Evolutionary conservation across 1,140 invertebrate species (phyloP), one percentile per base, ranked within the genome.

Genomic region (Chymomyza costata): DNA sequence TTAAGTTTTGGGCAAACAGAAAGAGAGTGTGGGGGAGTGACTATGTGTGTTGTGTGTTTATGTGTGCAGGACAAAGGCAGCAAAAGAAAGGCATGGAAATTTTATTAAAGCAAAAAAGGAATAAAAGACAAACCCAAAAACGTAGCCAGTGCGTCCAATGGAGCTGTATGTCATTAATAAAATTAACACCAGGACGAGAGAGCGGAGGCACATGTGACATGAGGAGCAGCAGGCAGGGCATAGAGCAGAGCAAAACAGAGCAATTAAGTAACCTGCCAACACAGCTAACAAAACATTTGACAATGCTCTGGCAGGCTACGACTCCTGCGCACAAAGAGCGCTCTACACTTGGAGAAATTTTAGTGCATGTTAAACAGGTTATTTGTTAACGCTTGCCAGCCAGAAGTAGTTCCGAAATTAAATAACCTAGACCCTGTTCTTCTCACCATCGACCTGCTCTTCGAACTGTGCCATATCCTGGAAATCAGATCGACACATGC

Each of bases 201-300:
- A 35, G 52, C 46, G 17, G 38, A 13, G 19, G 41, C 43, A 53
- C 39, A 60, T 64, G 61, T 64, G 45, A 54, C 41, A 51, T n/a
- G n/a, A 6, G 46, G 14, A 41, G 6, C 15, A 21, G 30, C 15
- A 30, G 32, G 16, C 38, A 34, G 6, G 19, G 38, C 21, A 41
- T 28, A 34, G 19, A 43, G 5, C 10, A 19, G 18, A 40, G 58
- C 60, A 47, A 28, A 49, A 52, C 57, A 70, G 70, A 83, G 74
- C 81, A 83, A 83, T 83, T 83, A 83, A 83, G 81, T 61, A 83
- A 83, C 58, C 81, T 83, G 81, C 81, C 81, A 83, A 53, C 57
- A 38, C 52, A 53, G 47, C 15, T 31, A 53, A 64, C 73, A 67
- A 70, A 69, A 64, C 64, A 68, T 66, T 60, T 71, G 68, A 73